Percentiles rank a stretch among this genome's conserved stretches.
These are phyloP conservation scores for Etheostoma spectabile DNA, from an alignment of 2,113 vertebrate genomes.

Conservation along the genomic window DNA sequence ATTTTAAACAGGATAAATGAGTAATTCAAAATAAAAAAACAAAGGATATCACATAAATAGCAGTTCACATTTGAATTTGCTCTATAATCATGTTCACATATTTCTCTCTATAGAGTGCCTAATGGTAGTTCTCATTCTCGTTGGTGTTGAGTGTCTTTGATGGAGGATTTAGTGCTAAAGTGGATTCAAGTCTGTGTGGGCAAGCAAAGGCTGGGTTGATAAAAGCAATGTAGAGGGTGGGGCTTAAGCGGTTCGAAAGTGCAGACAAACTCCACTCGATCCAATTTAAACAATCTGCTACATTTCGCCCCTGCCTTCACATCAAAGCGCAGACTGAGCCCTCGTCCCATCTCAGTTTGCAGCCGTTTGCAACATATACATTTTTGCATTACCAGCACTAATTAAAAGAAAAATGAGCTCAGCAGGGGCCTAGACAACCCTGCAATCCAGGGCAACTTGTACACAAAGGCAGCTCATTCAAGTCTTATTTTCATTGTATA, in stretches of 20 bases:
- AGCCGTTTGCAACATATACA: conserved; percentile 45
- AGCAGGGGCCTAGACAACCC: conserved; percentile 16
- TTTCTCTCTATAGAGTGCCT: conserved; percentile 45
- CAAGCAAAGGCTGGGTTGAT: conserved; percentile 63
- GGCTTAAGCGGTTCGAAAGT: conserved; percentile 71
- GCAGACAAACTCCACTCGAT: conserved; percentile 75
- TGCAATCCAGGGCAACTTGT: conserved; percentile 21
- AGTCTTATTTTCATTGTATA: conserved; percentile 30
- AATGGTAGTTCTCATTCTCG: conserved; percentile 52
- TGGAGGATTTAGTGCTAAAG: conserved; percentile 76
- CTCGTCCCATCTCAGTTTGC: conserved; percentile 67
- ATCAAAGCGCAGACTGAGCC: conserved; percentile 76
- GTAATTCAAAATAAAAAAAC: conserved; percentile 27
- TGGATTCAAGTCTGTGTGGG: conserved; percentile 70
- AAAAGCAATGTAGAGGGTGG: conserved; percentile 61
- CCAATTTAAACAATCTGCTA: conserved; percentile 77
- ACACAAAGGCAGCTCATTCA: background rate
- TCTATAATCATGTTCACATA: conserved; percentile 42
- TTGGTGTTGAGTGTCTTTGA: conserved; percentile 72
- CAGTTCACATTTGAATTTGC: conserved; percentile 24
- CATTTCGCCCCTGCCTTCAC: conserved; percentile 65
- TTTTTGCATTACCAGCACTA: conserved; percentile 30
- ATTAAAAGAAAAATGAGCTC: conserved; percentile 49
- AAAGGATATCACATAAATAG: conserved; percentile 38
- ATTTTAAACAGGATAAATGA: conserved; percentile 2